A percentile compares a stretch with the other conserved stretches of the same genome.
phyloP scores from a whole-genome alignment of 2,888 invertebrate genomes.

The Hypsopygia costalis region DNA sequence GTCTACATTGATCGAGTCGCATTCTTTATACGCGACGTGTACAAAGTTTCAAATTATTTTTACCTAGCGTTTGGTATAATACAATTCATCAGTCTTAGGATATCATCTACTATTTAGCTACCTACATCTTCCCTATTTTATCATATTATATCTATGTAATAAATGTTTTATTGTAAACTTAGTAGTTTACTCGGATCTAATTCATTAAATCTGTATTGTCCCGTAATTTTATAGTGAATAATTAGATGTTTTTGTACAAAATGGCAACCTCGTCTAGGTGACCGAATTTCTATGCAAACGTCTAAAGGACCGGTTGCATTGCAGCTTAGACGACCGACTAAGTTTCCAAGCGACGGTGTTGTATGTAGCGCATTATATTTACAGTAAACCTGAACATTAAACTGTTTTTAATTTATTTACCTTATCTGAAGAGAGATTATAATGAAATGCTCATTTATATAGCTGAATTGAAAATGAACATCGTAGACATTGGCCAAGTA shows the following conservation, averaged over 20 bases:
- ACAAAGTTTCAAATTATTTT: constrained; percentile 36
- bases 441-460: constrained; percentile 10
- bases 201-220: constrained; percentile 72
- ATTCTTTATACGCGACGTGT: constrained; percentile 47
- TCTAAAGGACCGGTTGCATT: constrained; percentile 35
- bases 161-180: constrained; percentile 76
- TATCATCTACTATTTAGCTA: constrained; percentile 61
- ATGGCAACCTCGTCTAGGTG: constrained; percentile 76
- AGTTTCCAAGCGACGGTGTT: constrained; percentile 29
- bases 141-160: constrained; percentile 71
- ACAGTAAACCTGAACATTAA: constrained; percentile 22
- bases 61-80: constrained; percentile 34
- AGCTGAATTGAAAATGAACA: constrained; percentile 12
- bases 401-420: constrained; percentile 22
- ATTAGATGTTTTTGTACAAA: constrained; percentile 75
- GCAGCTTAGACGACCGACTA: constrained; percentile 40
- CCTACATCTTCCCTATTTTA: constrained; percentile 59
- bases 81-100: constrained; percentile 58
- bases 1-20: constrained; percentile 56
- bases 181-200: constrained; percentile 70
- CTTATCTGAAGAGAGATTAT: constrained; percentile 43
- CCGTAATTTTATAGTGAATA: constrained; percentile 62
- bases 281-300: constrained; percentile 72
- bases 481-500: constrained; percentile 35
- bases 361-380: constrained; percentile 19